Conservation (phyloP, 1,140 invertebrate species). For the Hermetia illucens region DNA sequence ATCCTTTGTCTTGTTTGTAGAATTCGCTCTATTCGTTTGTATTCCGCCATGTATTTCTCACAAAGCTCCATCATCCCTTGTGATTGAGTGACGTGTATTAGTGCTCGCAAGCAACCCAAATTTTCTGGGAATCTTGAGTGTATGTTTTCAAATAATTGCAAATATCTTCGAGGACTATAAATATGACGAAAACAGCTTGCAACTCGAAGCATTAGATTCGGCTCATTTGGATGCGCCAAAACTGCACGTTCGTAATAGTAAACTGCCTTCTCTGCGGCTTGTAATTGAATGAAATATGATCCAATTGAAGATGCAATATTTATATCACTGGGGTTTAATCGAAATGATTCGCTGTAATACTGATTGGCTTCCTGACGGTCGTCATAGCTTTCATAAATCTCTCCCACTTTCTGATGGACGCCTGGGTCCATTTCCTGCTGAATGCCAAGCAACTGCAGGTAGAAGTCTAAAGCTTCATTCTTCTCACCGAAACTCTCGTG, state of each 20-base stretch:
- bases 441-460: conserved; percentile 71
- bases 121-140: conserved; percentile 71
- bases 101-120: conserved; percentile 70
- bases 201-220: conserved; percentile 72
- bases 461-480: conserved; percentile 69
- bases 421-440: conserved; percentile 66
- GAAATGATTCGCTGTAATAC: conserved; percentile 81
- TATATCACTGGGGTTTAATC: conserved; percentile 80
- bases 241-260: conserved; percentile 78
- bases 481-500: conserved; percentile 53
- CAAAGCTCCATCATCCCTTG: conserved; percentile 44
- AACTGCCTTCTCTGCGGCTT: conserved; percentile 77
- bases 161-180: conserved; percentile 71
- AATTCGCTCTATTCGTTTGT: conserved; percentile 58
- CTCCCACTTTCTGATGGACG: conserved; percentile 67
- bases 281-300: conserved; percentile 80
- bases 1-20: not conserved
- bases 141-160: conserved; percentile 66
- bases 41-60: conserved; percentile 54
- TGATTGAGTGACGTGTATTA: conserved; percentile 69
- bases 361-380: conserved; percentile 88
- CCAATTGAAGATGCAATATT: conserved; percentile 84
- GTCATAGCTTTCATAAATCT: conserved; percentile 69
- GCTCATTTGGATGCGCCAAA: conserved; percentile 71
- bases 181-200: conserved; percentile 69